Conservation (phyloP, 2,113 vertebrate genomes). For the Plestiodon gilberti region DNA sequence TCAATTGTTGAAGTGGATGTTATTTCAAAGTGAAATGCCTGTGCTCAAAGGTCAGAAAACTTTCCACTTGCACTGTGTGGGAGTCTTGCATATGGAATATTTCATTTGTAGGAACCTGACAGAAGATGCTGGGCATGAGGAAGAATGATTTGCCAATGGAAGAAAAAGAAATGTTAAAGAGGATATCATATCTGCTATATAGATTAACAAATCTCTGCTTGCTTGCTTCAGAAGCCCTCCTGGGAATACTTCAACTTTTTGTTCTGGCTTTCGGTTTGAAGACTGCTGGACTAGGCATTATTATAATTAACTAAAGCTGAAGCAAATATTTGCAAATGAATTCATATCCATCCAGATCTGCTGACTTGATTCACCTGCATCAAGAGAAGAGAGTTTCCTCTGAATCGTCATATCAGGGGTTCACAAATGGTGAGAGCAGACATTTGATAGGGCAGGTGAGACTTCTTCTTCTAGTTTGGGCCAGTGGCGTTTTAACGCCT, state of each 20-base stretch:
- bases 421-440: neutral
- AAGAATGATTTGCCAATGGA: constrained; percentile 4
- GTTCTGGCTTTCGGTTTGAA: neutral
- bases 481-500: no score
- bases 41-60: neutral
- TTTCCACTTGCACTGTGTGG: neutral
- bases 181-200: neutral
- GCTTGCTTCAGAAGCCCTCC: neutral
- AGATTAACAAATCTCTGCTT: neutral
- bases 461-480: neutral
- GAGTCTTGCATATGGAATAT: neutral
- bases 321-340: neutral
- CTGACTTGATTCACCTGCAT: neutral
- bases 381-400: neutral
- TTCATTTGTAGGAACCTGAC: neutral
- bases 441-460: neutral
- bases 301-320: neutral
- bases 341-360: neutral
- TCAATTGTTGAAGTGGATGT: neutral
- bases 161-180: neutral
- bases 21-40: constrained; percentile 29
- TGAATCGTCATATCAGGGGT: neutral
- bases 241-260: neutral
- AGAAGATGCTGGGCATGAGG: neutral
- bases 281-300: neutral